A percentile compares a stretch with the other conserved stretches of the same genome.
Evolutionary conservation across 2,113 vertebrate species (phyloP).

Genomic region (Orthonyx spaldingii): DNA sequence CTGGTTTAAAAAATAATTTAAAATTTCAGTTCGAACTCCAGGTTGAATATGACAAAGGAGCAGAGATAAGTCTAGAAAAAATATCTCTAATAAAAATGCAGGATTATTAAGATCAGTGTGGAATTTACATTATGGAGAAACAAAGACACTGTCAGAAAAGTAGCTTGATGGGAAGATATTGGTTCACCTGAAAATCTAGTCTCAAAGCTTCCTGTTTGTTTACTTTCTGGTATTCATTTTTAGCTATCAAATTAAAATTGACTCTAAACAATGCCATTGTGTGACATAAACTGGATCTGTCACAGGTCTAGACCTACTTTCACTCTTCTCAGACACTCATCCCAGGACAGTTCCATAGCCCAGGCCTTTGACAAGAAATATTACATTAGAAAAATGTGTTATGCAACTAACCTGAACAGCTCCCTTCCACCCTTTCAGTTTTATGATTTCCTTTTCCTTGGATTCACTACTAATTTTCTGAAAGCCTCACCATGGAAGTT

Average conservation of each 20-base stretch:
- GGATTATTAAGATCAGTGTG: neutral
- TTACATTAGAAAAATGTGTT: neutral
- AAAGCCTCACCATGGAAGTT: neutral
- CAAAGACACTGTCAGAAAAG: neutral
- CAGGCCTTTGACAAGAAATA: neutral
- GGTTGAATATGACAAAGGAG: neutral
- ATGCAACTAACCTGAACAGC: neutral
- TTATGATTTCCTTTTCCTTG: neutral
- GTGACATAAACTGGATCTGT: neutral
- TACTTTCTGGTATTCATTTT: neutral
- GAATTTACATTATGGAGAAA: neutral
- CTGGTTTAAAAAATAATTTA: neutral
- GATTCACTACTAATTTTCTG: neutral
- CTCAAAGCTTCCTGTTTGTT: neutral
- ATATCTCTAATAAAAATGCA: neutral
- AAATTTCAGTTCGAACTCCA: neutral
- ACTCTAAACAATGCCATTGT: neutral
- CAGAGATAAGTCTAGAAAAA: neutral
- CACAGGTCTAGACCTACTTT: neutral
- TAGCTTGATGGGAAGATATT: neutral
- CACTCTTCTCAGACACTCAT: neutral
- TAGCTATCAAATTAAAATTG: neutral
- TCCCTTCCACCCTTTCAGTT: rapidly evolving
- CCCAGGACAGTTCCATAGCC: neutral
- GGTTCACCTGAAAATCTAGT: neutral